These are phyloP conservation scores for Dione juno DNA, from an alignment of 2,888 invertebrate species.

Conservation along the genomic window DNA sequence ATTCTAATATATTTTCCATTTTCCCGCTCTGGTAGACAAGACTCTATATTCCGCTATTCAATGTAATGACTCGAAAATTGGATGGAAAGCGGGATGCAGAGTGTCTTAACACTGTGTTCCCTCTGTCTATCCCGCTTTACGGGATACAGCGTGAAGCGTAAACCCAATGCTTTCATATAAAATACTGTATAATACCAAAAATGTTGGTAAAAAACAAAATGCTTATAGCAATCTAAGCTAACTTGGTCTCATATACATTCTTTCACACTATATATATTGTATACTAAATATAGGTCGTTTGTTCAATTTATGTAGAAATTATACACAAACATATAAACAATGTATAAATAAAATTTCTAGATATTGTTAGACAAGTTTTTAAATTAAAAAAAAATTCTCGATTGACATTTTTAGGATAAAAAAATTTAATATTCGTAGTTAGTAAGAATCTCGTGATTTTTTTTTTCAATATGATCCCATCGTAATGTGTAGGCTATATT, in stretches of 20 bases:
- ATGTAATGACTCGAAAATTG: too few species aligned
- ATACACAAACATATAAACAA: conserved; percentile 33
- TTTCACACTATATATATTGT: conserved; percentile 7
- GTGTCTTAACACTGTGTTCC: too few species aligned
- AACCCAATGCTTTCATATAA: conserved; percentile 5
- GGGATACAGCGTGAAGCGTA: not conserved
- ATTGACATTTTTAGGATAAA: conserved; percentile 28
- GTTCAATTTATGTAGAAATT: not conserved
- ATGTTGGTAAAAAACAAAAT: not conserved
- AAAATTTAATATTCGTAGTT: conserved; percentile 35
- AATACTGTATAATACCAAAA: not conserved
- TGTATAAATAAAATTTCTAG: conserved; percentile 17
- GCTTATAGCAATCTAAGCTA: too few species aligned
- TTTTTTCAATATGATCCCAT: conserved; percentile 38
- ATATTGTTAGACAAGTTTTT: conserved; percentile 31
- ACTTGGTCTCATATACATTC: conserved; percentile 4
- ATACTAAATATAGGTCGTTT: not conserved
- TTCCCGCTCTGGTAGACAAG: too few species aligned
- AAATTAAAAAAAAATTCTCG: conserved; percentile 20
- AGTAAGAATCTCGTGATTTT: conserved; percentile 40
- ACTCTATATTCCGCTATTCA: too few species aligned
- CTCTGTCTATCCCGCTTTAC: too few species aligned
- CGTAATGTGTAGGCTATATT: conserved; percentile 36
- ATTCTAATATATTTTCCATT: too few species aligned
- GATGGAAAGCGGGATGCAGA: too few species aligned